A percentile compares a stretch with the other conserved stretches of the same genome.
Conservation (phyloP, 2,888 invertebrate species). For the Coleophora deauratella region DNA sequence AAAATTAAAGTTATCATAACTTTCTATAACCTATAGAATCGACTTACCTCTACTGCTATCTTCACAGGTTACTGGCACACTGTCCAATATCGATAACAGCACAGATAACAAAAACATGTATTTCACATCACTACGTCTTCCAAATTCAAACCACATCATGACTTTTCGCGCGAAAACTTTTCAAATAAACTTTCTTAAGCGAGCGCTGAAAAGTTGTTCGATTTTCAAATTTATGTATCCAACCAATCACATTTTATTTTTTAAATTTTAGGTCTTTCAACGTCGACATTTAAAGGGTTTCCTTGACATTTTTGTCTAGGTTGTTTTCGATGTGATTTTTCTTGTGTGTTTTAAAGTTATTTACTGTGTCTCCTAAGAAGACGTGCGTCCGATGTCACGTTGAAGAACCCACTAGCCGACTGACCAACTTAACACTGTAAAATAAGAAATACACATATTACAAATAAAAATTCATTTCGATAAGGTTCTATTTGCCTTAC, state of each 20-base stretch:
- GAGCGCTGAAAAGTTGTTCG: slow-evolving; percentile 17
- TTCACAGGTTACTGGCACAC: slow-evolving; percentile 40
- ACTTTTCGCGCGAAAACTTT: slow-evolving; percentile 40
- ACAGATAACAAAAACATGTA: slow-evolving; percentile 47
- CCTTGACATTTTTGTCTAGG: slow-evolving; percentile 45
- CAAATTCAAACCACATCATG: slow-evolving; percentile 59
- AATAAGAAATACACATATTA: slow-evolving; percentile 73
- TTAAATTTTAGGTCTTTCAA: slow-evolving; percentile 13
- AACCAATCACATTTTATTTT: slow-evolving; percentile 42
- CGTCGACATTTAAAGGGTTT: slow-evolving; percentile 38
- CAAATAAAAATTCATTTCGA: slow-evolving; percentile 28
- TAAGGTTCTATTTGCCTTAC: slow-evolving; percentile 37
- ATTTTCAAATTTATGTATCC: slow-evolving; percentile 21
- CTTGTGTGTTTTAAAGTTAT: slow-evolving; percentile 12
- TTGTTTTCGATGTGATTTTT: slow-evolving; percentile 17
- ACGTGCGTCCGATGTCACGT: slow-evolving; percentile 42
- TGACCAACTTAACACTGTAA: slow-evolving; percentile 70
- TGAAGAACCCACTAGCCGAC: slow-evolving; percentile 66
- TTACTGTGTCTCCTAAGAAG: slow-evolving; percentile 13
- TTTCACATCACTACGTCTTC: slow-evolving; percentile 58
- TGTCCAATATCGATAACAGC: slow-evolving; percentile 50
- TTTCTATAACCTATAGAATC: too few relatives aligned
- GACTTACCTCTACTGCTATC: slow-evolving; percentile 30
- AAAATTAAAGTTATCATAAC: too few relatives aligned
- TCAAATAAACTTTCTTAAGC: slow-evolving; percentile 7